phyloP scores from a whole-genome alignment of 2,113 vertebrate genomes.

The Xiphophorus couchianus region DNA sequence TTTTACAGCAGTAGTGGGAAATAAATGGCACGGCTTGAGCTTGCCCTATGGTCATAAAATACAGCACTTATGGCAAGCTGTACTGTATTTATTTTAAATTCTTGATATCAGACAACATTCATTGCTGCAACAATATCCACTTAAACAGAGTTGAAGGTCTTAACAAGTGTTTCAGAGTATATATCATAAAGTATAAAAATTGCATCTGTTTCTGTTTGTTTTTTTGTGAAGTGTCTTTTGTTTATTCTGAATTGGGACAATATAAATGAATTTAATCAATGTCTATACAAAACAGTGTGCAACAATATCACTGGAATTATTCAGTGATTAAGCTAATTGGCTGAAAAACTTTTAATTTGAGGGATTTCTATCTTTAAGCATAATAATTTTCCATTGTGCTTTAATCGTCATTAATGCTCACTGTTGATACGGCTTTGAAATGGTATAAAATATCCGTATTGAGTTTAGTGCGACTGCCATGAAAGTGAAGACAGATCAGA shows the following conservation, averaged over 20 bases:
- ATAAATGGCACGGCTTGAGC: neutral
- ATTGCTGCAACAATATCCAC: neutral
- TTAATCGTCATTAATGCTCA: constrained; percentile 17
- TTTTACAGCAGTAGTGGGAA: no score
- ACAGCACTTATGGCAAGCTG: constrained; percentile 45
- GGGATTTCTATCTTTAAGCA: constrained; percentile 38
- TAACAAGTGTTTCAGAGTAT: no score
- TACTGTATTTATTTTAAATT: constrained; percentile 57
- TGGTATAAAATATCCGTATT: constrained; percentile 26
- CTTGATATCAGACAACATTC: neutral
- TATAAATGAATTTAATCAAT: neutral
- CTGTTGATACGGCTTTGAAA: constrained; percentile 35
- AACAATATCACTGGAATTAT: neutral
- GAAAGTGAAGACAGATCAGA: constrained; percentile 50
- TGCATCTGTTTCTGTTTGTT: neutral
- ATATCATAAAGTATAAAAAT: neutral
- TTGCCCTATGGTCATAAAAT: constrained; percentile 42
- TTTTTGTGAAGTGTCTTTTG: neutral
- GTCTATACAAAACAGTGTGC: neutral
- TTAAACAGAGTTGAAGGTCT: no score
- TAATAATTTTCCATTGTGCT: constrained; percentile 32
- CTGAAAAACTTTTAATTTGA: constrained; percentile 37
- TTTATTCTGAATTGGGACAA: neutral
- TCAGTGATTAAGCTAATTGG: constrained; percentile 50
- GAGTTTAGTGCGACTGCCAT: constrained; percentile 36